Evolutionary conservation across 2,888 invertebrate species (phyloP).

Genomic region (Phyllotreta striolata): DNA sequence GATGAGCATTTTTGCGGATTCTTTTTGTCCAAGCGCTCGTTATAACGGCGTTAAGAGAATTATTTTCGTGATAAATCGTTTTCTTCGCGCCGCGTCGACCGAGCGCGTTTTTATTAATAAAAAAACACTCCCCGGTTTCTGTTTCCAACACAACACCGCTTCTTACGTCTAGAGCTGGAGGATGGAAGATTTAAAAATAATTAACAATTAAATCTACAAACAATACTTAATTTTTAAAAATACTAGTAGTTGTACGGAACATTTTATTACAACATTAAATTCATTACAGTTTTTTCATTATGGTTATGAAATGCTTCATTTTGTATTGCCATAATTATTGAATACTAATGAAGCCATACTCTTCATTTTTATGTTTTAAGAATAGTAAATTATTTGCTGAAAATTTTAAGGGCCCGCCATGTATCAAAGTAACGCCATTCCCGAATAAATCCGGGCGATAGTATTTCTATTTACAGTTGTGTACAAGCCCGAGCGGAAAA

Average conservation of each 20-base stretch:
- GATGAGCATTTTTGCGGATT: slow-evolving; percentile 45
- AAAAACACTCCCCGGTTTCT: slow-evolving; percentile 40
- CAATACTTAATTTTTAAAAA: no score
- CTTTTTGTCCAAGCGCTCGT: slow-evolving; percentile 46
- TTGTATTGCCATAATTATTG: no score
- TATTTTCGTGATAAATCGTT: slow-evolving; percentile 50
- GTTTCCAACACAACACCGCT: slow-evolving; percentile 37
- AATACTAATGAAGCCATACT: background rate
- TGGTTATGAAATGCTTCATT: no score
- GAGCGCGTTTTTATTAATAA: slow-evolving; percentile 43
- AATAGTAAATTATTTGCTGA: no score
- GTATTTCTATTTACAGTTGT: slow-evolving; percentile 49
- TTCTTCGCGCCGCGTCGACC: slow-evolving; percentile 38
- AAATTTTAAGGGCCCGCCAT: no score
- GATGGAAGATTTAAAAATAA: no score
- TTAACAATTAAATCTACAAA: no score
- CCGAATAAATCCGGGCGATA: slow-evolving; percentile 42
- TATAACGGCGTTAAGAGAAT: slow-evolving; percentile 50
- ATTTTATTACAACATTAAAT: no score
- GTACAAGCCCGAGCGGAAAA: slow-evolving; percentile 46
- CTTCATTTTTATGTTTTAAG: background rate
- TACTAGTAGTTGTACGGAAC: no score
- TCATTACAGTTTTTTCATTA: no score
- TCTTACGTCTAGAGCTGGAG: no score
- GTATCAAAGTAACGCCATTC: slow-evolving; percentile 36